A percentile compares a stretch with the other conserved stretches of the same genome.
Evolutionary conservation across 2,888 invertebrate genomes (phyloP).

Genomic region (Aphodius sticticus): DNA sequence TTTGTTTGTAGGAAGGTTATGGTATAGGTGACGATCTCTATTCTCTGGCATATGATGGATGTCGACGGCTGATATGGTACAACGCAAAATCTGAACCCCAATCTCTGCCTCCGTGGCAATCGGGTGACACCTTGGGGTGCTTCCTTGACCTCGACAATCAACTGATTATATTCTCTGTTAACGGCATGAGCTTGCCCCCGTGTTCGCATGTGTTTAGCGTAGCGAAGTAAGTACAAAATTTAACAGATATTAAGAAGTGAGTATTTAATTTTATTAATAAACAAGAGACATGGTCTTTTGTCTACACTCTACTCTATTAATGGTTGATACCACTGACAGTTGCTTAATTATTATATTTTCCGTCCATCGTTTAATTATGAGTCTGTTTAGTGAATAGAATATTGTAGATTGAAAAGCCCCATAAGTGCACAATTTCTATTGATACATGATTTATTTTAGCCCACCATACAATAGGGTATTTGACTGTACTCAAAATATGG

Average conservation of each 20-base stretch:
- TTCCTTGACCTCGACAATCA: constrained; percentile 78
- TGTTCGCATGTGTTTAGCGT: constrained; percentile 79
- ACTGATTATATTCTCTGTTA: constrained; percentile 83
- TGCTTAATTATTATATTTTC: too few relatives aligned
- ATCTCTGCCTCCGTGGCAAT: constrained; percentile 73
- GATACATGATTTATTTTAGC: too few relatives aligned
- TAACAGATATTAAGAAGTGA: not conserved
- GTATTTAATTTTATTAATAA: not conserved
- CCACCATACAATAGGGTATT: too few relatives aligned
- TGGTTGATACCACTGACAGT: not conserved
- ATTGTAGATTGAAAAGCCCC: too few relatives aligned
- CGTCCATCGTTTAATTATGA: too few relatives aligned
- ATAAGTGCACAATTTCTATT: too few relatives aligned
- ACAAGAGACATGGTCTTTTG: not conserved
- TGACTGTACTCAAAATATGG: too few relatives aligned
- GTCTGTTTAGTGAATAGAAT: too few relatives aligned
- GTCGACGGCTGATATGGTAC: constrained; percentile 89
- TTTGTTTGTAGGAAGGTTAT: constrained; percentile 78
- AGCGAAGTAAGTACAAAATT: constrained; percentile 68
- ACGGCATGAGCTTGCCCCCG: constrained; percentile 76
- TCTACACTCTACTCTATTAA: not conserved
- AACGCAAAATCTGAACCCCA: constrained; percentile 76
- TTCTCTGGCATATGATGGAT: constrained; percentile 93
- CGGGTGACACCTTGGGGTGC: constrained; percentile 87
- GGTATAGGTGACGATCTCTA: constrained; percentile 94